These are phyloP conservation scores for Acanthurus leucopareius DNA, from an alignment of 2,797 vertebrate genomes.

Conservation along the genomic window DNA sequence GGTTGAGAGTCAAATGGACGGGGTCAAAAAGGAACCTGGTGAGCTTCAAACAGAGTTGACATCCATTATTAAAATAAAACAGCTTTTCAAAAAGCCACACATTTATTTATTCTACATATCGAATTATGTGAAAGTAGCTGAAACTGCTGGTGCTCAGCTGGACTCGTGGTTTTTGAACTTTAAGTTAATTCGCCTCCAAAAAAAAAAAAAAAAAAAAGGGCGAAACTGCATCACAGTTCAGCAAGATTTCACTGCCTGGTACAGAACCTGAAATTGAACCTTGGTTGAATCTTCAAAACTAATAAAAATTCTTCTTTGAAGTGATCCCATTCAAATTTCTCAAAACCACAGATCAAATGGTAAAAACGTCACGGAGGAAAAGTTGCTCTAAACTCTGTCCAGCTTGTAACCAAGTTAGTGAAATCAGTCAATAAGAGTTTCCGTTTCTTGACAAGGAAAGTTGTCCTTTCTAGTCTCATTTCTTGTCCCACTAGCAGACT, in stretches of 20 bases:
- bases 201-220: background rate
- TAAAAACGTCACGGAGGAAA: slow-evolving; percentile 27
- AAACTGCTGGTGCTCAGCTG: slow-evolving; percentile 16
- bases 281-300: slow-evolving; percentile 46
- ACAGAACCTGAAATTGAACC: slow-evolving; percentile 7
- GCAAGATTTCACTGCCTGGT: slow-evolving; percentile 39
- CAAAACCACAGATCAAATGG: slow-evolving; percentile 53
- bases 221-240: slow-evolving; percentile 24
- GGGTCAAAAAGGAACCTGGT: slow-evolving; percentile 34
- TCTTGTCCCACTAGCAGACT: slow-evolving; percentile 32
- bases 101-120: slow-evolving; percentile 54
- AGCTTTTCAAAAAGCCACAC: slow-evolving; percentile 36
- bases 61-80: slow-evolving; percentile 32
- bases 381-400: slow-evolving; percentile 40
- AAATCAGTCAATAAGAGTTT: slow-evolving; percentile 41
- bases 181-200: slow-evolving; percentile 13
- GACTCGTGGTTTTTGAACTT: slow-evolving; percentile 38
- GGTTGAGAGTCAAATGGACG: slow-evolving; percentile 14
- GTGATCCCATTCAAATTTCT: slow-evolving; percentile 34
- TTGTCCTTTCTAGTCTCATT: slow-evolving; percentile 17
- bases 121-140: slow-evolving; percentile 45
- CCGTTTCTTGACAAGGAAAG: slow-evolving; percentile 1
- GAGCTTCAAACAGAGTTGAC: slow-evolving; percentile 34
- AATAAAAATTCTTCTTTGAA: slow-evolving; percentile 57
- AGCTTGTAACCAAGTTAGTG: slow-evolving; percentile 49